Evolutionary conservation across 2,113 vertebrate species (phyloP).

Genomic region (Esox niger): DNA sequence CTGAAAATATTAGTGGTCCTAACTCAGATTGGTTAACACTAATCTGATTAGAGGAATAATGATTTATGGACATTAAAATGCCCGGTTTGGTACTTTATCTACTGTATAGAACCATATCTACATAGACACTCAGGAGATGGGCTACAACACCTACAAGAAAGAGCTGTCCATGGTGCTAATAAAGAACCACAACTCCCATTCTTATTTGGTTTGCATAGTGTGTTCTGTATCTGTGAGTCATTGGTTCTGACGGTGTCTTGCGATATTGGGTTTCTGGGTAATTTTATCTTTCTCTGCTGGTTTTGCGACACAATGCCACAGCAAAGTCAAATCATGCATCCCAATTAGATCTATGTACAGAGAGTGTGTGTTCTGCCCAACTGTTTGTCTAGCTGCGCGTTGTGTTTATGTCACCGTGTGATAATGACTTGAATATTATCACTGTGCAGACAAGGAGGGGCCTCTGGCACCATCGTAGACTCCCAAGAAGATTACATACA

Average conservation of each 20-base stretch:
- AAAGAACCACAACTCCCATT: too few species aligned
- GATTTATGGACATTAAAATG: constrained; percentile 26
- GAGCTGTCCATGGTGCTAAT: too few species aligned
- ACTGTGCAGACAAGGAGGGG: background rate
- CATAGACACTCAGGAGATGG: too few species aligned
- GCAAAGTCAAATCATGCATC: background rate
- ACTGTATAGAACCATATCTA: background rate
- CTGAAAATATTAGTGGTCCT: constrained; percentile 30
- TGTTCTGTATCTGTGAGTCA: too few species aligned
- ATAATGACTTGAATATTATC: constrained; percentile 12
- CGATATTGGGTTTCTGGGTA: background rate
- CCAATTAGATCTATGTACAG: background rate
- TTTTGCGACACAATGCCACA: too few species aligned
- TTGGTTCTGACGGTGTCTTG: too few species aligned
- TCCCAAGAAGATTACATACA: too few species aligned
- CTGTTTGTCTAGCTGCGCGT: background rate
- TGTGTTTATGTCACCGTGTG: constrained; percentile 19
- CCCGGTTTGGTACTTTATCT: constrained; percentile 16
- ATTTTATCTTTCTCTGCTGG: background rate
- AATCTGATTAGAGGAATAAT: constrained; percentile 23
- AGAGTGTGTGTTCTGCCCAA: background rate
- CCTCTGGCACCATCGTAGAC: background rate
- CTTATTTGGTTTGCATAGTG: too few species aligned
- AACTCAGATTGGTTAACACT: constrained; percentile 19
- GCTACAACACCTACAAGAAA: too few species aligned